phyloP scores from a whole-genome alignment of 2,888 invertebrate species.

The Carterocephalus palaemon region DNA sequence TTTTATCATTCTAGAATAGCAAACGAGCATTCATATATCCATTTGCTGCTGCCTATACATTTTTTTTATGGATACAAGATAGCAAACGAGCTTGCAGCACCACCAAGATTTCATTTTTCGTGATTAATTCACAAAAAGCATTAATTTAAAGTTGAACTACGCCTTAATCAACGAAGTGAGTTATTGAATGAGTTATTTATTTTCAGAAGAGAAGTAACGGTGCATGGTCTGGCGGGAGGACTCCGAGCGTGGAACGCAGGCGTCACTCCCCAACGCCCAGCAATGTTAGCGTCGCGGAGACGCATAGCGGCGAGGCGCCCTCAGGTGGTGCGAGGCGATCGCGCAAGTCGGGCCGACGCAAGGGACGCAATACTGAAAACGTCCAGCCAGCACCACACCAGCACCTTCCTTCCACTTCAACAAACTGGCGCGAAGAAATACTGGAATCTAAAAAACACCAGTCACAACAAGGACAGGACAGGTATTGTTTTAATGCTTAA shows the following conservation, averaged over 20 bases:
- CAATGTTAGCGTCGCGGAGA: conserved; percentile 23
- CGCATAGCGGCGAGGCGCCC: conserved; percentile 26
- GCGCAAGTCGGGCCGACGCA: conserved; percentile 36
- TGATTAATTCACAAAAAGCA: too few relatives aligned
- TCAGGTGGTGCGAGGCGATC: conserved; percentile 33
- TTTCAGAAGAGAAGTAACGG: conserved; percentile 55
- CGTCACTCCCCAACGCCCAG: conserved; percentile 50
- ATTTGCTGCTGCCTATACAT: too few relatives aligned
- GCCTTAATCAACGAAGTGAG: too few relatives aligned
- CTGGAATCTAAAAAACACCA: conserved; percentile 64
- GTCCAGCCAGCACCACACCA: conserved; percentile 40
- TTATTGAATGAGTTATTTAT: conserved; percentile 4
- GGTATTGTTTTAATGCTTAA: conserved; percentile 35
- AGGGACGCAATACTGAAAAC: conserved; percentile 40
- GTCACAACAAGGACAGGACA: conserved; percentile 48
- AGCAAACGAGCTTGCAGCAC: too few relatives aligned
- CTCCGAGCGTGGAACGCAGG: conserved; percentile 55
- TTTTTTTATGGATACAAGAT: too few relatives aligned
- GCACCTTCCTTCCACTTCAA: conserved; percentile 46
- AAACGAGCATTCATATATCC: too few relatives aligned
- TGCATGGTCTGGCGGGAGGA: conserved; percentile 50
- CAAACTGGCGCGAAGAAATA: conserved; percentile 73
- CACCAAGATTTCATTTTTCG: too few relatives aligned
- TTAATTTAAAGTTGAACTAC: too few relatives aligned
- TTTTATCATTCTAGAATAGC: too few relatives aligned